Percentiles rank a stretch among this genome's conserved stretches.
phyloP scores from a whole-genome alignment of 2,888 invertebrate genomes.

The Noctua janthina region DNA sequence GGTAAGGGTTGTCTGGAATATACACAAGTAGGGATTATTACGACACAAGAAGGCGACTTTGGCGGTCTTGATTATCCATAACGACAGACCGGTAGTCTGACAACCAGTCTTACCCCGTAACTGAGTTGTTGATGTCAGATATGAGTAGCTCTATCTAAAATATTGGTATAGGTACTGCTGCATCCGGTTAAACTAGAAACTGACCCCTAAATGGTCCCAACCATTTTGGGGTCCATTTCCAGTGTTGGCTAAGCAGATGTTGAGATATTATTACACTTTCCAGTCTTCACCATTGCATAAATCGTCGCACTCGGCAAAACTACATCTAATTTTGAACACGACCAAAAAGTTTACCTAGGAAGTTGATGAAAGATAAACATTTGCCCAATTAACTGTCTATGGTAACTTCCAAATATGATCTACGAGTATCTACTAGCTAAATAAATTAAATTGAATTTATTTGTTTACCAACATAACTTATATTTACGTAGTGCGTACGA shows the following conservation, averaged over 20 bases:
- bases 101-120: neutral
- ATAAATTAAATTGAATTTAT: neutral
- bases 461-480: slow-evolving; percentile 20
- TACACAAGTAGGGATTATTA: neutral
- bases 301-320: neutral
- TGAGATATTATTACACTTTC: neutral
- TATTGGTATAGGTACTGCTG: neutral
- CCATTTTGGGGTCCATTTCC: neutral
- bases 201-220: neutral
- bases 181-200: neutral
- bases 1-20: slow-evolving; percentile 77
- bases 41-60: neutral
- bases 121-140: neutral
- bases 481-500: slow-evolving; percentile 20
- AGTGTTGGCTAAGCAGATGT: neutral
- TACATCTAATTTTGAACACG: neutral
- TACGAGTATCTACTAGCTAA: slow-evolving; percentile 4
- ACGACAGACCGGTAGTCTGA: neutral
- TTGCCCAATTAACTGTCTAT: neutral
- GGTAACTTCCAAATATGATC: neutral
- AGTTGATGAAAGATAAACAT: neutral
- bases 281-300: neutral
- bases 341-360: neutral
- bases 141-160: neutral
- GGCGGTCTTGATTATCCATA: neutral